Evolutionary conservation across 1,140 invertebrate genomes (phyloP).

Genomic region (Trachymyrmex septentrionalis): DNA sequence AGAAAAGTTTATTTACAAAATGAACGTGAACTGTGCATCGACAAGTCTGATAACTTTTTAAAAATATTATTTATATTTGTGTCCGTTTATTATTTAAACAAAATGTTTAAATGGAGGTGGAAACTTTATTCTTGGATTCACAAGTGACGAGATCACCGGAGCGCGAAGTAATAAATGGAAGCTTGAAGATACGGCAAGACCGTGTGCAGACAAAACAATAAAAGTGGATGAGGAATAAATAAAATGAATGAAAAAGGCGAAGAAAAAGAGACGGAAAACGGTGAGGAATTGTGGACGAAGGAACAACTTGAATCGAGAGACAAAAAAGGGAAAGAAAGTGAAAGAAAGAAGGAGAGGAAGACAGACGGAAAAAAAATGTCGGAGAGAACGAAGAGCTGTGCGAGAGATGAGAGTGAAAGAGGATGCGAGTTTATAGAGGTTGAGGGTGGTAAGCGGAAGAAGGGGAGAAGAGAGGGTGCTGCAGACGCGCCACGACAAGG

Average conservation of each 20-base stretch:
- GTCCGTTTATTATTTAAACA: not conserved
- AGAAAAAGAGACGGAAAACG: not conserved
- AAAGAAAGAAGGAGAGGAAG: not conserved
- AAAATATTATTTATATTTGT: not conserved
- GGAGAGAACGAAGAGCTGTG: not conserved
- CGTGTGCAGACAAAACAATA: conserved; percentile 37
- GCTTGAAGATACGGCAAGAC: not conserved
- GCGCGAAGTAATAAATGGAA: conserved; percentile 38
- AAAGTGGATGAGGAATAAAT: conserved; percentile 56
- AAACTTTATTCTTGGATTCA: conserved; percentile 15
- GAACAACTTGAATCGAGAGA: conserved; percentile 22
- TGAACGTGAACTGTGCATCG: not conserved
- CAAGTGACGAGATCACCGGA: conserved; percentile 8
- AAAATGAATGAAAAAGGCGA: conserved; percentile 32
- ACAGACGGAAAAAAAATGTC: conserved; percentile 25
- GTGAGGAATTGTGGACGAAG: conserved; percentile 26
- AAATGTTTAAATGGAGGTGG: conserved; percentile 30
- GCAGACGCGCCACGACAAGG: conserved; percentile 75
- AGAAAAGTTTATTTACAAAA: conserved; percentile 17
- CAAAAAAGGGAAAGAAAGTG: not conserved
- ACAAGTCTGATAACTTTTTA: not conserved
- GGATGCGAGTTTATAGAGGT: conserved; percentile 36
- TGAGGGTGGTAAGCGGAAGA: conserved; percentile 26
- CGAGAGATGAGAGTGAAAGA: conserved; percentile 32
- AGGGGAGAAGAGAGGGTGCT: conserved; percentile 50